These are phyloP conservation scores for Ciconia boyciana DNA, from an alignment of 2,113 vertebrate species.

Conservation along the genomic window DNA sequence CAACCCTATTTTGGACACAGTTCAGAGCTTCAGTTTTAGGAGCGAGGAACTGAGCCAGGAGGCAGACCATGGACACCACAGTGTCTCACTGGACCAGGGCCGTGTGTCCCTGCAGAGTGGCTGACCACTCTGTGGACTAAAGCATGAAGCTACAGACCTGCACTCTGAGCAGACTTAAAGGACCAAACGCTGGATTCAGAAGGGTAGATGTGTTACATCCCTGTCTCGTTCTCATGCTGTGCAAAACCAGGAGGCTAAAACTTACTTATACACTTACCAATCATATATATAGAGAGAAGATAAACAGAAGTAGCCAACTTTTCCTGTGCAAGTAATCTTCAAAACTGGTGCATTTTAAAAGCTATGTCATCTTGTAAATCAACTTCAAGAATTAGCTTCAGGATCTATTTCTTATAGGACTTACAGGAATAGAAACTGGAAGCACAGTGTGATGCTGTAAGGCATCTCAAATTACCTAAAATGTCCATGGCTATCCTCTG, in stretches of 20 bases:
- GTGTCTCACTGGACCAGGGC: not conserved
- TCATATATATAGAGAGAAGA: too few relatives aligned
- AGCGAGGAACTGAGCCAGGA: not conserved
- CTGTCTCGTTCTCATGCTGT: not conserved
- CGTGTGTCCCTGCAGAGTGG: not conserved
- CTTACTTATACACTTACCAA: not conserved
- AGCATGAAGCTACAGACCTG: not conserved
- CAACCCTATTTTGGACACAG: not conserved
- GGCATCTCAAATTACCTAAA: not conserved
- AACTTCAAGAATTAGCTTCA: not conserved
- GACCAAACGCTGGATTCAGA: not conserved
- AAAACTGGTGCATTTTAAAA: not conserved
- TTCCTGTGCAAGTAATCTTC: not conserved
- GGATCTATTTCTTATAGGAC: not conserved
- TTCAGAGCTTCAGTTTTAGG: not conserved
- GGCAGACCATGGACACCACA: not conserved
- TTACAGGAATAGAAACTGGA: not conserved
- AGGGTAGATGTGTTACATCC: not conserved
- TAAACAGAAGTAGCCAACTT: not conserved
- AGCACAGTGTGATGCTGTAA: not conserved
- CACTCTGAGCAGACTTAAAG: not conserved
- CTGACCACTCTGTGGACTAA: not conserved
- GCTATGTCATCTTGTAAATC: not conserved
- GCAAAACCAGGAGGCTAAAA: not conserved
- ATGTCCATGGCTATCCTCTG: not conserved